Evolutionary conservation across 2,888 invertebrate genomes (phyloP).

Genomic region (Melipona bicolor): DNA sequence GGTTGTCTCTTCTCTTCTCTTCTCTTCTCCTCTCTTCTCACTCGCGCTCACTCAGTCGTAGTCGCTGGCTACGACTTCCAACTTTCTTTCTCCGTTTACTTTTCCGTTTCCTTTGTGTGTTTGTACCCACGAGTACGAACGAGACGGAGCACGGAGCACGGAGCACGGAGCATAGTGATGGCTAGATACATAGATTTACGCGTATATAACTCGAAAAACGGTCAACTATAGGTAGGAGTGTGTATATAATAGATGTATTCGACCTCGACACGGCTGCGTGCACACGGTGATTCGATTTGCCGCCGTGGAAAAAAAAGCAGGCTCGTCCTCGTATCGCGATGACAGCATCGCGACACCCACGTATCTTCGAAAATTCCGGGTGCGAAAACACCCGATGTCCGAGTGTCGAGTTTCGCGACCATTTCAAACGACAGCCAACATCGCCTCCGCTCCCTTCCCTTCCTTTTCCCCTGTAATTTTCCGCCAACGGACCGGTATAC

Average conservation of each 20-base stretch:
- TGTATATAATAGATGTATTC: constrained; percentile 1
- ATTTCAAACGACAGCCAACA: constrained; percentile 2
- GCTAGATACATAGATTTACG: not conserved
- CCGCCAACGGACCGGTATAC: not conserved
- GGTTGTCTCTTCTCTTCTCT: not conserved
- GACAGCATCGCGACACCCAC: constrained; percentile 30
- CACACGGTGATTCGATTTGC: constrained; percentile 25
- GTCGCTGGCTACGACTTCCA: too few species aligned
- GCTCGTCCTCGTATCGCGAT: constrained; percentile 57
- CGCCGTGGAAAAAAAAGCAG: constrained; percentile 41
- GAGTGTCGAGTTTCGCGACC: constrained; percentile 15
- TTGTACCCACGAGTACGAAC: too few species aligned
- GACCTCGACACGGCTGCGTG: constrained; percentile 33
- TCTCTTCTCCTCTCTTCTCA: too few species aligned
- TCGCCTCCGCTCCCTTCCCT: not conserved
- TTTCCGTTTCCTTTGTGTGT: too few species aligned
- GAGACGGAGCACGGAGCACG: too few species aligned
- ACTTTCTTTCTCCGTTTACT: too few species aligned
- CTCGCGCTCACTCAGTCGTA: too few species aligned
- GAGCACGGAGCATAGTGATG: too few species aligned
- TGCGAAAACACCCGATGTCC: too few species aligned
- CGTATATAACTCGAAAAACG: not conserved
- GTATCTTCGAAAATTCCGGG: constrained; percentile 1
- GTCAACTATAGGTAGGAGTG: not conserved
- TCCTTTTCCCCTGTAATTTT: not conserved